These are phyloP conservation scores for Mellilla xanthometata DNA, from an alignment of 2,888 invertebrate genomes.

Conservation along the genomic window DNA sequence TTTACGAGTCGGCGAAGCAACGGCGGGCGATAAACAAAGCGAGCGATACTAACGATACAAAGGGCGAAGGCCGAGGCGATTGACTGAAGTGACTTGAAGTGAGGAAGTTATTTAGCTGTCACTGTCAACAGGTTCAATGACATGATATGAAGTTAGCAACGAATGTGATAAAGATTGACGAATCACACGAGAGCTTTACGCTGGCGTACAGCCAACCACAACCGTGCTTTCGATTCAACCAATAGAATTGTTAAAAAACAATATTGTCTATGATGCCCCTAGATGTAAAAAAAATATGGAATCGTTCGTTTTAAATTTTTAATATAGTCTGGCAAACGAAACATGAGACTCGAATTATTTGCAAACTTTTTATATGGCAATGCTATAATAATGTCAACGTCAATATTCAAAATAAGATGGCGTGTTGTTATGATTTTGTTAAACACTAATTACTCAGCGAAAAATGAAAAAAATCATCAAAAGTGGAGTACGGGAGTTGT, in stretches of 20 bases:
- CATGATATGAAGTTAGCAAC: slow-evolving; percentile 41
- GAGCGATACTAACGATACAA: slow-evolving; percentile 27
- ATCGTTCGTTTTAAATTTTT: too few relatives aligned
- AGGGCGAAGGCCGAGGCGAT: slow-evolving; percentile 36
- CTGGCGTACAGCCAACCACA: background rate
- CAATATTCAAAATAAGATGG: too few relatives aligned
- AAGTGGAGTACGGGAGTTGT: too few relatives aligned
- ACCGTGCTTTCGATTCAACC: background rate
- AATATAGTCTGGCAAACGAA: too few relatives aligned
- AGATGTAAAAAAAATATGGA: too few relatives aligned
- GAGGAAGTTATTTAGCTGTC: slow-evolving; percentile 6
- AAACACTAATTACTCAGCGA: too few relatives aligned
- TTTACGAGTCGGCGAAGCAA: slow-evolving; percentile 38
- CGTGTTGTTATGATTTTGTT: too few relatives aligned
- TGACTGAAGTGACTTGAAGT: slow-evolving; percentile 17
- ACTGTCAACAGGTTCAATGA: slow-evolving; percentile 15
- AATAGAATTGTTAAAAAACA: background rate
- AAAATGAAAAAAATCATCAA: too few relatives aligned
- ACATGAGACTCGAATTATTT: too few relatives aligned
- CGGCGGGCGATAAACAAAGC: slow-evolving; percentile 44
- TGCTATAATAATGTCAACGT: too few relatives aligned
- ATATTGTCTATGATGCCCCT: too few relatives aligned
- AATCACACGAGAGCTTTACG: slow-evolving; percentile 8
- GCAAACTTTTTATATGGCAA: too few relatives aligned
- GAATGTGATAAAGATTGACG: slow-evolving; percentile 14